Evolutionary conservation across 2,113 vertebrate genomes (phyloP).

Genomic region (Siphamia tubifer): DNA sequence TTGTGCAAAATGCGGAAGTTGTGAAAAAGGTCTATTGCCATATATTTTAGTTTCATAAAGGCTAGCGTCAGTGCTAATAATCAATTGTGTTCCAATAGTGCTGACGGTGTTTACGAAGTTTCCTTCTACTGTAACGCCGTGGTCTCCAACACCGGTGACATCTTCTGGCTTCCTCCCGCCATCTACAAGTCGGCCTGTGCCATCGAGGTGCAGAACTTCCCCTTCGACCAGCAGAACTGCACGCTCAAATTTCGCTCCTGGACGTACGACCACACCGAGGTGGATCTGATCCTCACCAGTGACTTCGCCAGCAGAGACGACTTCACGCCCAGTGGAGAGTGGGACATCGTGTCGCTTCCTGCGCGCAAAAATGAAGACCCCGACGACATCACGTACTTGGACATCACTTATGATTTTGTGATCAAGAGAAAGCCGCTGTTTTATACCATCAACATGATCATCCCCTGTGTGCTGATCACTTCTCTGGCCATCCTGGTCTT

Average conservation of each 20-base stretch:
- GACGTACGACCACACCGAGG: constrained; percentile 83
- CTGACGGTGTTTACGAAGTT: too few species aligned
- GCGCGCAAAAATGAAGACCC: constrained; percentile 83
- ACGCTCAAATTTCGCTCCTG: constrained; percentile 85
- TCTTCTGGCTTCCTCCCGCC: constrained; percentile 85
- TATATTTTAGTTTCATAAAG: too few species aligned
- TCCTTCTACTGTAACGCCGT: constrained; percentile 82
- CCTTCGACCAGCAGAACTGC: constrained; percentile 86
- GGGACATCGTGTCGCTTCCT: constrained; percentile 84
- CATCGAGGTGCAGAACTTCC: constrained; percentile 84
- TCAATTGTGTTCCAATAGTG: too few species aligned
- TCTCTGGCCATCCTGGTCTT: constrained; percentile 83
- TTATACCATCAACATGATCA: constrained; percentile 85
- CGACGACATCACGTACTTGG: constrained; percentile 78
- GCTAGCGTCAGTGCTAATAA: too few species aligned
- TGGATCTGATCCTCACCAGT: constrained; percentile 80
- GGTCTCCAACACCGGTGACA: constrained; percentile 80
- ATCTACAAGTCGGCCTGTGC: constrained; percentile 85
- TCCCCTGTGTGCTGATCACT: constrained; percentile 83
- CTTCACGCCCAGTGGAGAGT: constrained; percentile 84
- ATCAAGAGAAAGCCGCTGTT: constrained; percentile 84
- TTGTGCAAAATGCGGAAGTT: too few species aligned
- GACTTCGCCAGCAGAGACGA: constrained; percentile 83
- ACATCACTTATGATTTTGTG: constrained; percentile 84
- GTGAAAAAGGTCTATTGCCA: too few species aligned